Evolutionary conservation across 1,140 invertebrate species (phyloP), one percentile per base, ranked within the genome.

Genomic region (Diorhabda elongata): DNA sequence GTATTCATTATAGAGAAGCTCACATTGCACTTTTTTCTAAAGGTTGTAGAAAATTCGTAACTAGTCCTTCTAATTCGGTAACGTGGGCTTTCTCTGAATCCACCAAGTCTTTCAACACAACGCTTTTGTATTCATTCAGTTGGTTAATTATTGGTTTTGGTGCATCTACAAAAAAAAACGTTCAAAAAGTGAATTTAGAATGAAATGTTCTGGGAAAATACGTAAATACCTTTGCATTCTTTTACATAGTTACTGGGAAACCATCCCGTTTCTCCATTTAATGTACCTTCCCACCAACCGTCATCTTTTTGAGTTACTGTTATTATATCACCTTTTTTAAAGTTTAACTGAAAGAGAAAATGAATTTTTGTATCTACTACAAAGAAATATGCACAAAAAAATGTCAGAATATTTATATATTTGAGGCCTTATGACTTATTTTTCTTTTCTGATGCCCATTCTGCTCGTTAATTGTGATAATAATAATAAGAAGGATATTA

Each of bases 191-290:
- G 45, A 11, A 42, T 11, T 57, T 43, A 41, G 41, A 26, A 44
- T 64, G 44, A 3, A 26, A 26, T 26, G 26, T 58, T 3, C 3
- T 58, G 7, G 42, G 9, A 58, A 58, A 6, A 58, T 8, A n/a
- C 57, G 41, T 26, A 26, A 26, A 26, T 71, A 84, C 85, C 81
- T 87, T 92, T 93, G 77, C 89, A 90, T 81, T 97, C 94, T 77
- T 91, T 93, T 26, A 98, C 95, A 87, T 98, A 98, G 83, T 98
- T 97, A 73, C 94, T 95, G 69, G 97, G 97, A 85, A 99, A 99
- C 97, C 97, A 99, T 74, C 96, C 97, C 71, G 96, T 98, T 80
- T 94, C 93, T 63, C 95, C 96, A 71, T 92, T 89, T 26, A 98
- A 83, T 3, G 96, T 98, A 9, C 96, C 97, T 84, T 99, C 97